Percentiles rank a stretch among this genome's conserved stretches.
phyloP scores from a whole-genome alignment of 2,113 vertebrate species.

The Atlantisia rogersi region DNA sequence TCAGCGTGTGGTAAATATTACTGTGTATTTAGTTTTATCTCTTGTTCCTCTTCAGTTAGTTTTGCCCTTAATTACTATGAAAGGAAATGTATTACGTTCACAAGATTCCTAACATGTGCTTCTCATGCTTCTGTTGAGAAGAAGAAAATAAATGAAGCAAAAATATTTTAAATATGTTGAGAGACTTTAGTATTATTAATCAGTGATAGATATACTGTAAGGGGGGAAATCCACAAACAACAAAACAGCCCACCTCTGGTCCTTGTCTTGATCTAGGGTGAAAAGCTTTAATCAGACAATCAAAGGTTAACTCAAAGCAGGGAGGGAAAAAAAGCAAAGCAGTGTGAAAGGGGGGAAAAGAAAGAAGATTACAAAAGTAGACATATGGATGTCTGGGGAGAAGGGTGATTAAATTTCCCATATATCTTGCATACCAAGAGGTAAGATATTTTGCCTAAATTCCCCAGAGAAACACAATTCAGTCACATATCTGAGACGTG shows the following conservation, averaged over 20 bases:
- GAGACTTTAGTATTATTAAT: neutral
- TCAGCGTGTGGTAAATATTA: neutral
- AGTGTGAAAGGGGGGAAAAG: neutral
- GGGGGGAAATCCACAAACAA: neutral
- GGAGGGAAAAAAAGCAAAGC: neutral
- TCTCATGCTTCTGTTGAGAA: neutral
- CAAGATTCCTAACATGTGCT: neutral
- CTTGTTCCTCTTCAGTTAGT: neutral
- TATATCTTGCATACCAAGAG: conserved; percentile 61
- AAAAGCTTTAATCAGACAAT: neutral
- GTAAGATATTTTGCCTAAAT: conserved; percentile 46
- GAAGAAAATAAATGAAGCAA: neutral
- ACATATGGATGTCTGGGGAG: conserved; percentile 48
- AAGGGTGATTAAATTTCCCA: conserved; percentile 28
- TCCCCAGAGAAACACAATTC: conserved; percentile 50
- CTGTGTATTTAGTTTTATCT: neutral
- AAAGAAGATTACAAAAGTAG: conserved; percentile 40
- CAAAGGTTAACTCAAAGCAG: conserved; percentile 38
- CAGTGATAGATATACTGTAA: neutral
- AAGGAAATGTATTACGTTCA: neutral
- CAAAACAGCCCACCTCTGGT: neutral
- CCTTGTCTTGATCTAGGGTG: neutral
- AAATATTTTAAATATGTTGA: neutral
- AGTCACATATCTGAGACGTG: neutral
- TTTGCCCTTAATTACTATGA: neutral